Evolutionary conservation across 2,113 vertebrate genomes (phyloP).

Genomic region (Oryzias celebensis): DNA sequence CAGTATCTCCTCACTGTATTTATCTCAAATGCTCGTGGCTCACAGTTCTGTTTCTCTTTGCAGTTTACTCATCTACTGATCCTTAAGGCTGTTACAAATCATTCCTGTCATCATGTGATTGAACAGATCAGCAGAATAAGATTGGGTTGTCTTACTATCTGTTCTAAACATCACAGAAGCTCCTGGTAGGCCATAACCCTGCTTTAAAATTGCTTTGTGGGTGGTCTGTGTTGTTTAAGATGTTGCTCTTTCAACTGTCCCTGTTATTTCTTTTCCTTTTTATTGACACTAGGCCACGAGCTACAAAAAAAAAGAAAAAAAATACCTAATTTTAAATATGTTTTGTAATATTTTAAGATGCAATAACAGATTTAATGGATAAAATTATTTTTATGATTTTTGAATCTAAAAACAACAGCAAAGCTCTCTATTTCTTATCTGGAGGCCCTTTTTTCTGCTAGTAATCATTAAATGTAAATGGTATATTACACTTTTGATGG

Average conservation of each 20-base stretch:
- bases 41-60: conserved; percentile 54
- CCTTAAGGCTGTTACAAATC: conserved; percentile 42
- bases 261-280: conserved; percentile 4
- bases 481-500: no score
- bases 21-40: conserved; percentile 42
- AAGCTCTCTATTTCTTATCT: no score
- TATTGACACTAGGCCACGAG: background rate
- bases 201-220: conserved; percentile 30
- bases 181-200: conserved; percentile 31
- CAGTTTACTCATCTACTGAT: conserved; percentile 34
- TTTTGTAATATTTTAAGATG: background rate
- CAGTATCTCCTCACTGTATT: conserved; percentile 47
- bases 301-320: conserved; percentile 4
- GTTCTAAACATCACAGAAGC: conserved; percentile 25
- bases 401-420: no score
- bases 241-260: background rate
- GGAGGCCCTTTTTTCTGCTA: no score
- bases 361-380: no score
- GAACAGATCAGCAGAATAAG: conserved; percentile 41
- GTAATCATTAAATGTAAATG: no score
- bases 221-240: conserved; percentile 46
- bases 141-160: conserved; percentile 45
- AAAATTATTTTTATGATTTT: no score
- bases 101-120: conserved; percentile 47
- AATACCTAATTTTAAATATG: background rate